A percentile compares a stretch with the other conserved stretches of the same genome.
phyloP scores from a whole-genome alignment of 2,888 invertebrate species.

The Rosalia funebris region DNA sequence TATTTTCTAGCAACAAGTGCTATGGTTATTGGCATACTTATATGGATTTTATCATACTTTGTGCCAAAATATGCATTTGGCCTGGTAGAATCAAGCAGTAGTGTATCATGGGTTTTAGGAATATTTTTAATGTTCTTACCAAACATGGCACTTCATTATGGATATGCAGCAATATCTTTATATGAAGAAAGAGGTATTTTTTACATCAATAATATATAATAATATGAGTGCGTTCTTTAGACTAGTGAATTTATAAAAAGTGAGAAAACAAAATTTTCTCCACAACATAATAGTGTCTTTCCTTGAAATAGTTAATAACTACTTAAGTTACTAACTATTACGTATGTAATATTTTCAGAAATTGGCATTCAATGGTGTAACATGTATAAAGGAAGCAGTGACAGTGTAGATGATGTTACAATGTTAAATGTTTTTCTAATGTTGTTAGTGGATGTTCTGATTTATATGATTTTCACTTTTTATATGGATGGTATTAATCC shows the following conservation, averaged over 20 bases:
- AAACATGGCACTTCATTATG: conserved; percentile 58
- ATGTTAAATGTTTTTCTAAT: conserved; percentile 63
- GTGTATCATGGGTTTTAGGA: conserved; percentile 42
- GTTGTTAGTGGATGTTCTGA: conserved; percentile 64
- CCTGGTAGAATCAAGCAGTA: conserved; percentile 38
- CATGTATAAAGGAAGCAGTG: conserved; percentile 58
- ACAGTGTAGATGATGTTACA: conserved; percentile 54
- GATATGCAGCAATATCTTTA: conserved; percentile 55
- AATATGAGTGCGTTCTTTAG: not conserved
- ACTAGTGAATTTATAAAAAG: no score
- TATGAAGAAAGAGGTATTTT: conserved; percentile 52
- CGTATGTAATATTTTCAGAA: conserved; percentile 51
- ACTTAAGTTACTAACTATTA: not conserved
- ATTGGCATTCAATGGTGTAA: conserved; percentile 64
- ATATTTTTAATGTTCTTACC: conserved; percentile 55
- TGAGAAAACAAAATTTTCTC: not conserved
- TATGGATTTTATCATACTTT: conserved; percentile 58
- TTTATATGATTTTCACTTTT: conserved; percentile 69
- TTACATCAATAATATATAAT: not conserved
- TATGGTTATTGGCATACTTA: conserved; percentile 56
- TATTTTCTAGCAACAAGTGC: conserved; percentile 56
- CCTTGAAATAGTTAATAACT: not conserved
- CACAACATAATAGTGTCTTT: not conserved
- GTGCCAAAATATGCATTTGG: conserved; percentile 48
- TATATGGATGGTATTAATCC: conserved; percentile 70